These are phyloP conservation scores for Microctonus aethiopoides DNA, from an alignment of 2,888 invertebrate species.

Conservation along the genomic window DNA sequence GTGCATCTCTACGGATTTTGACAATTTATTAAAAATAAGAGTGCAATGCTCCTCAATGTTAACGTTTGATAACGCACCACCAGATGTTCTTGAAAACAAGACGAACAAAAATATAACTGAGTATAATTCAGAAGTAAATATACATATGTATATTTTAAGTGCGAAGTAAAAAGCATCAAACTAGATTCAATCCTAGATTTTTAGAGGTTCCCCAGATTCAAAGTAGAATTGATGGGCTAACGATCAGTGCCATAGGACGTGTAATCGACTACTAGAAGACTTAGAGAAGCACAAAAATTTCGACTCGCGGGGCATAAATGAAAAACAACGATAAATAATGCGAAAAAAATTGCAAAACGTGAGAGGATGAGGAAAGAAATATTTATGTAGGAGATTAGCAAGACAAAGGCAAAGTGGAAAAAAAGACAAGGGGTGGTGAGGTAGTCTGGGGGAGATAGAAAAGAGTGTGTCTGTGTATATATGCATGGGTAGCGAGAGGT, in stretches of 20 bases:
- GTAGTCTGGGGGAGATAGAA: not conserved
- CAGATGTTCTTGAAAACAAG: conserved; percentile 59
- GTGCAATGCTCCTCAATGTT: conserved; percentile 54
- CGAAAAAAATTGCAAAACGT: conserved; percentile 10
- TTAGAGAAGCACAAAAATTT: too few relatives aligned
- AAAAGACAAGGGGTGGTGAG: conserved; percentile 1
- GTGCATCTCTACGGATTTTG: not conserved
- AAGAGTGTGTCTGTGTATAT: not conserved
- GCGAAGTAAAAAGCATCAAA: too few relatives aligned
- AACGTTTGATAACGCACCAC: conserved; percentile 46
- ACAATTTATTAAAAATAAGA: conserved; percentile 26
- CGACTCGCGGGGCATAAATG: not conserved
- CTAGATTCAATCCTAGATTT: too few relatives aligned
- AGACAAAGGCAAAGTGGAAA: conserved; percentile 50
- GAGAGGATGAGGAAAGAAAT: conserved; percentile 32
- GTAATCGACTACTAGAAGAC: too few relatives aligned
- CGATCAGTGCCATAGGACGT: too few relatives aligned
- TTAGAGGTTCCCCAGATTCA: too few relatives aligned
- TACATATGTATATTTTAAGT: too few relatives aligned
- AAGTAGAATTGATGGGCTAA: too few relatives aligned
- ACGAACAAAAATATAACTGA: conserved; percentile 47
- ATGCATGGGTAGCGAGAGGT: not conserved
- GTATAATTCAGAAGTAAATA: not conserved
- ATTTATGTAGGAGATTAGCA: conserved; percentile 46
- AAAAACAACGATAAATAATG: conserved; percentile 5